Percentiles rank a stretch among this genome's conserved stretches.
Evolutionary conservation across 2,797 vertebrate species (phyloP).

Genomic region (Salarias fasciatus): DNA sequence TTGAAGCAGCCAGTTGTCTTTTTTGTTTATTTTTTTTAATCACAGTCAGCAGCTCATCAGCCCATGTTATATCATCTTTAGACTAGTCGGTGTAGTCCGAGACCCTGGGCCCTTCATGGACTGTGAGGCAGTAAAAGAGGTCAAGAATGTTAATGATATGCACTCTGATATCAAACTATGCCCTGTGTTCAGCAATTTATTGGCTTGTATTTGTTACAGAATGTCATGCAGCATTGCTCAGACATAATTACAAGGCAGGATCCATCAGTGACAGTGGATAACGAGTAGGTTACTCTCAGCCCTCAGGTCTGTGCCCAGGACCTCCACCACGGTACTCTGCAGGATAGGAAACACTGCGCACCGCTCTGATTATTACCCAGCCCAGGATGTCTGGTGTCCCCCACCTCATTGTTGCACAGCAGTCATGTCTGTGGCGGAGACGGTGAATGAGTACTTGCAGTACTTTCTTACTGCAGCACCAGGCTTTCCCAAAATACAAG

Average conservation of each 20-base stretch:
- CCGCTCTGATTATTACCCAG: constrained; percentile 52
- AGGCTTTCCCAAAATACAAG: constrained; percentile 70
- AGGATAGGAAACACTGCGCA: no score
- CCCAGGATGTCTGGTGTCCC: constrained; percentile 58
- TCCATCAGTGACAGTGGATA: constrained; percentile 60
- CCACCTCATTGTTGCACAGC: constrained; percentile 43
- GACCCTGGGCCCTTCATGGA: constrained; percentile 2
- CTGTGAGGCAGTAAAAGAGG: constrained; percentile 34
- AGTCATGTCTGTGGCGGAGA: constrained; percentile 59
- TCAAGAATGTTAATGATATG: constrained; percentile 56
- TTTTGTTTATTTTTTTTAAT: background rate
- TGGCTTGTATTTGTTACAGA: constrained; percentile 51
- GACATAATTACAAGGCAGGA: constrained; percentile 67
- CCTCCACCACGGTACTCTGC: constrained; percentile 54
- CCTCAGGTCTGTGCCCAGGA: constrained; percentile 50
- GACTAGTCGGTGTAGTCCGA: constrained; percentile 3
- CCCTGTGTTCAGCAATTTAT: constrained; percentile 16
- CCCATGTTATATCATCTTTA: constrained; percentile 19
- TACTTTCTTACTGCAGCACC: constrained; percentile 59
- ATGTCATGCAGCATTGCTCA: constrained; percentile 35
- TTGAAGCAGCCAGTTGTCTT: background rate
- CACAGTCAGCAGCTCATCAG: background rate
- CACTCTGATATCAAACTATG: constrained; percentile 38
- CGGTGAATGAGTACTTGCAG: constrained; percentile 52
- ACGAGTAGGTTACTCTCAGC: constrained; percentile 53